Evolutionary conservation across 2,888 invertebrate species (phyloP).

Genomic region (Pherbina coryleti): DNA sequence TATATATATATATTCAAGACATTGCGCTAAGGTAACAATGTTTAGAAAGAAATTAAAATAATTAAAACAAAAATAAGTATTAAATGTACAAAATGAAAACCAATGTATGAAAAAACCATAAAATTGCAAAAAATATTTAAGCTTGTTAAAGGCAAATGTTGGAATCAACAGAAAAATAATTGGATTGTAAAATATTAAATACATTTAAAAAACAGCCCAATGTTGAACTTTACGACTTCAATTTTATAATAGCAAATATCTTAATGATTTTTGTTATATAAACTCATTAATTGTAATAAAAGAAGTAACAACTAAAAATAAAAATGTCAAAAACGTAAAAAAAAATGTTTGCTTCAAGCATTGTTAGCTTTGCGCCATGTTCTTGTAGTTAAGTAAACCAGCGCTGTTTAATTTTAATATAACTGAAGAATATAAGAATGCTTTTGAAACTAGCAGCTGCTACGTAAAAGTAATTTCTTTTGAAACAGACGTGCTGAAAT

Average conservation of each 20-base stretch:
- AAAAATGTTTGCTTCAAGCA: slow-evolving; percentile 14
- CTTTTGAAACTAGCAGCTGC: slow-evolving; percentile 16
- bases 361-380: slow-evolving; percentile 35
- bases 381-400: slow-evolving; percentile 23
- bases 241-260: slow-evolving; percentile 35
- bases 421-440: background rate
- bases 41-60: slow-evolving; percentile 30
- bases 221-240: slow-evolving; percentile 1
- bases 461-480: background rate
- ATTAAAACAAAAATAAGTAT: slow-evolving; percentile 43
- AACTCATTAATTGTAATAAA: slow-evolving; percentile 46
- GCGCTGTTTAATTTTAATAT: slow-evolving; percentile 21
- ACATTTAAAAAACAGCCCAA: slow-evolving; percentile 10
- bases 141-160: background rate
- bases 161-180: slow-evolving; percentile 25
- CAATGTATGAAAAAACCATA: background rate
- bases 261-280: background rate
- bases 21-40: slow-evolving; percentile 30
- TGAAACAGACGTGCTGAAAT: slow-evolving; percentile 18
- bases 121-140: background rate
- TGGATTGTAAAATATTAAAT: slow-evolving; percentile 27
- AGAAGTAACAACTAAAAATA: slow-evolving; percentile 28
- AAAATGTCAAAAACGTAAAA: background rate
- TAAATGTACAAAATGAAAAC: slow-evolving; percentile 39
- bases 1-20: slow-evolving; percentile 12